Base-by-base conservation (phyloP, 2,113 vertebrate species). In the Mus spicilegus region DNA sequence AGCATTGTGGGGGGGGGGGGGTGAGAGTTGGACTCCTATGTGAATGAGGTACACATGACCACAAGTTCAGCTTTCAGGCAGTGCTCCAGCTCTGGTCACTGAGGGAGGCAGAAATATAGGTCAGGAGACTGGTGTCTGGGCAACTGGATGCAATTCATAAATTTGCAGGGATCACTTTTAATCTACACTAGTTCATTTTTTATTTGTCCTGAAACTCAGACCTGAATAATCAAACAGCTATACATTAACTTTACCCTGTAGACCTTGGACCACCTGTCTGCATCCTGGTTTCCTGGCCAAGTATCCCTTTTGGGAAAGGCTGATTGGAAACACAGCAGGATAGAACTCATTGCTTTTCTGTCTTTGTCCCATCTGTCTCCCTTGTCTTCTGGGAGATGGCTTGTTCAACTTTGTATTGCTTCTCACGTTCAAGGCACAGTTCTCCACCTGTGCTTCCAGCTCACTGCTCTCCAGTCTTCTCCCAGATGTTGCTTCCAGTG, bases 311-410 rank as follows among this genome's bases (percentile, higher is more conserved):
- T 94, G 96, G 96, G 97, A 97, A 95, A 94, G 84, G 33, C 65
- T 94, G 91, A 94, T 87, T 96, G 96, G 95, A 97, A 97, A 96
- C 93, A 94, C 96, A 96, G 96, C 92, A 95, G 90, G 95, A 89
- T 58, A 91, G 92, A 94, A 94, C 69, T 89, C 86, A 67, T 90
- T 92, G 89, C 70, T 89, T 39, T 91, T 93, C 61, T 85, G 69
- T 80, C 82, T 93, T 69, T 80, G 63, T 91, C 95, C 95, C 97
- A 96, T 97, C 97, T 98, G 97, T 91, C 95, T 97, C 67, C 73
- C 39, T 67, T 54, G 49, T 96, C 97, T 89, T 96, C 90, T 95
- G 96, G 95, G 95, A 97, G 90, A 95, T 20, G 72, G 75, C 80
- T 89, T 92, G 49, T 85, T 97, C 94, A 70, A 36, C 51, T 86